Base-by-base conservation (phyloP, 2,888 invertebrate genomes). In the Aphidius colemani region DNA sequence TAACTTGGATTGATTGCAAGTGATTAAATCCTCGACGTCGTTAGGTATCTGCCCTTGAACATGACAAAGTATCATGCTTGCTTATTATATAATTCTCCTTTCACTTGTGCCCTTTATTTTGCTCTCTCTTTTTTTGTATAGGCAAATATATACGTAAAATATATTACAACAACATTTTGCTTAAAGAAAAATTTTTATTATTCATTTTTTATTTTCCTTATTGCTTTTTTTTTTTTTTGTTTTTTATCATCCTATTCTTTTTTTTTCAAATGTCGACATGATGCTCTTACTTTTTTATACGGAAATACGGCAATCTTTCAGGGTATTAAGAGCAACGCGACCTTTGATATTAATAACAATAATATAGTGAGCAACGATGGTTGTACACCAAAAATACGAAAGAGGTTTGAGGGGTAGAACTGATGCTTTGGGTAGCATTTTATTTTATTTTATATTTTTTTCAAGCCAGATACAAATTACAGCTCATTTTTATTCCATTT, bases 401-500 rank as follows among this genome's bases (percentile, higher is more conserved):
- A 55, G 67, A 65, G 50, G 63, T 65, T 66, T 61, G 68, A 68
- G 65, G 65, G 72, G 64, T 68, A 63, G 67, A 67, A 67, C 66
- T 72, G 74, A 73, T 71, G 70, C 71, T 72, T 70, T 59, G 70
- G 67, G 68, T 72, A 72, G 73, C 75, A 77, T 79, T 51, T 30
- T 30, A 30, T 30, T 30, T 30, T 30, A 30, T 30, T 5, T 30
- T 79, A 30, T 30, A 72, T 73, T 75, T 78, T 79, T 51, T 79
- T 76, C 75, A 80, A 76, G 74, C 74, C 75, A 74, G 77, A 80
- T 81, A 81, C 81, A 81, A 82, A 81, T 82, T 82, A 77, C 80
- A 76, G 75, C 80, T 80, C 81, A 82, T 82, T 82, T 81, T 82
- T 82, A 81, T 80, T 78, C 81, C 79, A 79, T 81, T 82, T 81